Evolutionary conservation across 1,140 invertebrate genomes (phyloP).

Genomic region (Papilio xuthus): DNA sequence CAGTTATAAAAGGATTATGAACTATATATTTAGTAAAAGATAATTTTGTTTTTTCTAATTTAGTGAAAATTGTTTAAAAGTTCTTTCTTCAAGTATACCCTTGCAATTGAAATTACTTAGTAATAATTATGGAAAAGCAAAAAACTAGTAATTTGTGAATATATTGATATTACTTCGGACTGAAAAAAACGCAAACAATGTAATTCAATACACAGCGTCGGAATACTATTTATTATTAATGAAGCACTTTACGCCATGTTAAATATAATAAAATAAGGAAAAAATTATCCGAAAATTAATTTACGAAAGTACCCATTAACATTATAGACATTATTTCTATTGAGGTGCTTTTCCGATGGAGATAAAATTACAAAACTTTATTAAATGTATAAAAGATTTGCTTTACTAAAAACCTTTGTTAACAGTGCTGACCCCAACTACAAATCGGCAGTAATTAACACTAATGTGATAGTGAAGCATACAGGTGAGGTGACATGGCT

Average conservation of each 20-base stretch:
- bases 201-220: not conserved
- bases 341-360: not conserved
- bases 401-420: slow-evolving; percentile 55
- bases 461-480: slow-evolving; percentile 89
- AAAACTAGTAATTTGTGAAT: not conserved
- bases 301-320: not conserved
- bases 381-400: not conserved
- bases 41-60: not conserved
- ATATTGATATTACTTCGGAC: not conserved
- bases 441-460: slow-evolving; percentile 90
- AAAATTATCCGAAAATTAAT: not conserved
- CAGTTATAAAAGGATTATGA: too few relatives aligned
- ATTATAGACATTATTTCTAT: not conserved
- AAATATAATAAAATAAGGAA: slow-evolving; percentile 12
- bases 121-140: not conserved
- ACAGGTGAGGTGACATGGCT: slow-evolving; percentile 90
- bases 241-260: not conserved
- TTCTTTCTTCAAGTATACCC: not conserved
- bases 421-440: slow-evolving; percentile 91
- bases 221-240: slow-evolving; percentile 24
- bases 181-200: not conserved
- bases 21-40: too few relatives aligned
- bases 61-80: not conserved
- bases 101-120: not conserved
- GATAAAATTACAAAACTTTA: not conserved